Conservation (phyloP, 1,140 invertebrate species). For the Manduca sexta region DNA sequence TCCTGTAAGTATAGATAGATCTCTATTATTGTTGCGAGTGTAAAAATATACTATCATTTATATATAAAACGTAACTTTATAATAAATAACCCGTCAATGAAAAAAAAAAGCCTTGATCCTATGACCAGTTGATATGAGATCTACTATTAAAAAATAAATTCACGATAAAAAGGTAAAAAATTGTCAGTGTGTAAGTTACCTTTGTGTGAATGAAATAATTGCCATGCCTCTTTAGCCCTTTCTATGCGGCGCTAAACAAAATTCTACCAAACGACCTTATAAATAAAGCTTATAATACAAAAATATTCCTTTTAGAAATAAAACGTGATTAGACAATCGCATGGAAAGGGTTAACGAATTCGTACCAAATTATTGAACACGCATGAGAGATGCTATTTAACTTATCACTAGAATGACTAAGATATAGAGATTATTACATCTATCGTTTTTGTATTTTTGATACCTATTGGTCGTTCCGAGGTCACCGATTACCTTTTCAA, state of each 20-base stretch:
- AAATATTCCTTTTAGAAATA: no score
- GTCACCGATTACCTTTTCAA: conserved; percentile 70
- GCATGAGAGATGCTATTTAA: conserved; percentile 60
- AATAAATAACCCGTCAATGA: neutral
- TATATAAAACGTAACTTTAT: neutral
- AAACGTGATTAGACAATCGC: no score
- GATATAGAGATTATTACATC: conserved; percentile 61
- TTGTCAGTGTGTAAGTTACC: conserved; percentile 27
- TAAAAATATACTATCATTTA: conserved; percentile 26
- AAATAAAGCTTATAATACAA: no score
- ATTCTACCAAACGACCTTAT: no score
- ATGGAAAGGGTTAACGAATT: conserved; percentile 14
- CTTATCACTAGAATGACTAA: conserved; percentile 56
- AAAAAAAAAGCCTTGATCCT: neutral
- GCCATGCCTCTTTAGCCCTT: conserved; percentile 9
- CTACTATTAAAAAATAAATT: no score
- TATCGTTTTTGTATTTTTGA: conserved; percentile 68
- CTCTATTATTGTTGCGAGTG: conserved; percentile 65
- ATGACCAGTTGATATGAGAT: no score
- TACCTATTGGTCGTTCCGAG: conserved; percentile 65
- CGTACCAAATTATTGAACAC: conserved; percentile 49
- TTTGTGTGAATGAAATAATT: conserved; percentile 28
- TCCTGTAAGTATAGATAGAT: conserved; percentile 71
- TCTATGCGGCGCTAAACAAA: no score
- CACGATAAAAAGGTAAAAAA: no score